phyloP scores from a whole-genome alignment of 2,113 vertebrate species.

The Phalacrocorax carbo region DNA sequence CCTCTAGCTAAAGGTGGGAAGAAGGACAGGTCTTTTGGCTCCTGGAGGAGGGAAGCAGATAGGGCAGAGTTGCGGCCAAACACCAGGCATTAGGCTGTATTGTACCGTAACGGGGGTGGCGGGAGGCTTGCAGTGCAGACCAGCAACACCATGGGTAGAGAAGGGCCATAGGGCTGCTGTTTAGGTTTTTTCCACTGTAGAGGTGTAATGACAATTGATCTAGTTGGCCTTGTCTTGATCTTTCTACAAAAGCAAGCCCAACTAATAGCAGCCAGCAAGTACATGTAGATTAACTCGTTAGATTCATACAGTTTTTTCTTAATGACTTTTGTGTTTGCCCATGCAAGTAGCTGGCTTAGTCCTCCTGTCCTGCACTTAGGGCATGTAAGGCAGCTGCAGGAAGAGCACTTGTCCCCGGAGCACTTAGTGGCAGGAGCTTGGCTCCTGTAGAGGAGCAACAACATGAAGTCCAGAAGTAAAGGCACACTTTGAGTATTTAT shows the following conservation, averaged over 20 bases:
- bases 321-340: background rate
- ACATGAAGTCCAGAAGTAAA: background rate
- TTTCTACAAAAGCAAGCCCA: background rate
- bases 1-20: background rate
- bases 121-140: background rate
- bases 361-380: background rate
- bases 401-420: background rate
- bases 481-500: background rate
- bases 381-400: background rate
- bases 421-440: background rate
- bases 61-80: background rate
- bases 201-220: background rate
- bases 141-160: background rate
- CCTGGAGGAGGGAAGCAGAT: background rate
- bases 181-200: background rate
- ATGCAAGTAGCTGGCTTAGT: background rate
- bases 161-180: background rate
- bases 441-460: background rate
- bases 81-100: background rate
- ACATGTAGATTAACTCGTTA: background rate
- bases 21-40: background rate
- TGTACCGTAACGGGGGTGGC: fast-evolving
- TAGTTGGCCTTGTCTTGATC: background rate
- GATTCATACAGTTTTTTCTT: background rate
- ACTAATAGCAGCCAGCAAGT: background rate